Base-by-base conservation (phyloP, 1,140 invertebrate species). In the Laupala kohalensis region DNA sequence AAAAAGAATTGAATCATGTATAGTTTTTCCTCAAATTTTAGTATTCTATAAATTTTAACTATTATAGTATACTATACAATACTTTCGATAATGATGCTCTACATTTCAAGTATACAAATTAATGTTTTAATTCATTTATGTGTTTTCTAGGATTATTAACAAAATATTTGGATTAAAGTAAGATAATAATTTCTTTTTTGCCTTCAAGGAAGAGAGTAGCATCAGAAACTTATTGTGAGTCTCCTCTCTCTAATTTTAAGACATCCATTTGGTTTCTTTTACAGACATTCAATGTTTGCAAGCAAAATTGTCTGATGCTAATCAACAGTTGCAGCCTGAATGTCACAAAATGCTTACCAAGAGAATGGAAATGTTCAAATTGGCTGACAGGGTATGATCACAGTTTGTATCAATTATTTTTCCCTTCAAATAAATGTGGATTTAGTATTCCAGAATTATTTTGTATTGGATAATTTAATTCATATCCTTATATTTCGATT, bases 311-410 rank as follows among this genome's bases (percentile, higher is more conserved):
- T 84, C 90, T 76, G 87, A 90, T 75, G 77, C 78, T 73, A 84
- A 84, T 25, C 88, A 88, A 77, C 84, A 86, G 70, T 81, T 96
- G 63, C 87, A 91, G 74, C 76, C 82, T 66, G 89, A 92, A 74
- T 96, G 94, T 79, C 86, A 88, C 74, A 88, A 87, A 74, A 90
- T 92, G 85, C 80, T 97, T 66, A 84, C 85, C 69, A 89, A 88
- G 72, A 85, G 94, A 75, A 88, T 94, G 76, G 89, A 95, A 82
- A 94, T 96, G 91, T 96, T 94, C 79, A 89, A 86, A 82, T 92
- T 91, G 84, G 92, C 93, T 25, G 90, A 88, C 30, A 87, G 90
- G 83, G 91, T 93, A 83, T 71, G 26, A n/a, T 69, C 6, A 37
- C 23, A 27, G 15, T 67, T 73, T 68, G 62, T 68, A 71, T 72